Evolutionary conservation across 2,888 invertebrate genomes (phyloP).

Genomic region (Drosophila emarginata): DNA sequence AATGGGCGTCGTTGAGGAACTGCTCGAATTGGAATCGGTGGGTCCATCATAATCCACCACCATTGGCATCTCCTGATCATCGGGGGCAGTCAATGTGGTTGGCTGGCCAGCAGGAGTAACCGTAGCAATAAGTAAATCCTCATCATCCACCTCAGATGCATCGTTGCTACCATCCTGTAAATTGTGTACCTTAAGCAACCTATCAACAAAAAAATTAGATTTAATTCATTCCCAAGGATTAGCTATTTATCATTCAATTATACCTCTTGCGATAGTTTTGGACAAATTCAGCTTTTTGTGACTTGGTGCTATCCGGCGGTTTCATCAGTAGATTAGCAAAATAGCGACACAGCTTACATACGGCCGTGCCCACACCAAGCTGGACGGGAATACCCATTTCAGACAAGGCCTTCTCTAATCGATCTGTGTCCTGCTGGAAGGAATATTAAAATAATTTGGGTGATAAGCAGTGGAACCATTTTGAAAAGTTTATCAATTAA

Average conservation of each 20-base stretch:
- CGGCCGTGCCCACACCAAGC: constrained; percentile 87
- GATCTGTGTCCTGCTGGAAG: constrained; percentile 84
- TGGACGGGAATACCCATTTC: constrained; percentile 87
- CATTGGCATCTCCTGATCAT: constrained; percentile 73
- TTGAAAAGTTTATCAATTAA: too few species aligned
- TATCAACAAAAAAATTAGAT: constrained; percentile 77
- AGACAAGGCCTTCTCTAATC: constrained; percentile 84
- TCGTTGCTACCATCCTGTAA: constrained; percentile 84
- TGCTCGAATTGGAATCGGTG: constrained; percentile 68
- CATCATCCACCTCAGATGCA: constrained; percentile 78
- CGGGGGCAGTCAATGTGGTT: constrained; percentile 13
- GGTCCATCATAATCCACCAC: constrained; percentile 81
- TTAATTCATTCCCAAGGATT: not conserved
- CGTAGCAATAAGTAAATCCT: constrained; percentile 47
- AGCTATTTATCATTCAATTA: constrained; percentile 43
- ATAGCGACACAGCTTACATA: constrained; percentile 92
- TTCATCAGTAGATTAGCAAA: constrained; percentile 89
- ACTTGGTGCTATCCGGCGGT: constrained; percentile 83
- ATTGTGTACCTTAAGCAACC: constrained; percentile 90
- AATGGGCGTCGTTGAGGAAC: constrained; percentile 64
- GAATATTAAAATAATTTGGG: not conserved
- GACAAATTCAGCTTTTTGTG: constrained; percentile 82
- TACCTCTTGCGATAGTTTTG: constrained; percentile 86
- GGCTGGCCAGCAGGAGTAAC: constrained; percentile 11
- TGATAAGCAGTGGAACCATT: not conserved